Percentiles rank a stretch among this genome's conserved stretches.
phyloP scores from a whole-genome alignment of 23 tunicate genomes.

The Phallusia fumigata region DNA sequence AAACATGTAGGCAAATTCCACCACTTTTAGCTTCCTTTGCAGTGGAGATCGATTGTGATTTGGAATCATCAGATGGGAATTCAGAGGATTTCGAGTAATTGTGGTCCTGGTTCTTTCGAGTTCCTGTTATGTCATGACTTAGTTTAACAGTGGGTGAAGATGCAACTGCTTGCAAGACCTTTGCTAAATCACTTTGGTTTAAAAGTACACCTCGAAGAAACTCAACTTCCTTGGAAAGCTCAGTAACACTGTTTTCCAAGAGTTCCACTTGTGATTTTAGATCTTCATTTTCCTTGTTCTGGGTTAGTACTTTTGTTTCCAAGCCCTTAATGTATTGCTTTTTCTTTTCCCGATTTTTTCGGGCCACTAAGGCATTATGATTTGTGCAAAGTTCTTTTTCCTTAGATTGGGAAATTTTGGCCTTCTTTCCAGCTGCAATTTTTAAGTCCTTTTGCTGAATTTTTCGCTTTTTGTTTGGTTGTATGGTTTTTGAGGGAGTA shows the following conservation, averaged over 20 bases:
- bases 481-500: not conserved
- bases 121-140: not conserved
- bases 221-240: not conserved
- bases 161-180: not conserved
- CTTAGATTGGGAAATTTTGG: not conserved
- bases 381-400: not conserved
- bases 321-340: not conserved
- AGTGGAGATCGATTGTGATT: not conserved
- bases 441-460: no score
- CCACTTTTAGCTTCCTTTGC: not conserved
- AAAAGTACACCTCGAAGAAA: not conserved
- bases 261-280: not conserved
- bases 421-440: no score
- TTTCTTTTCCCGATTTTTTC: not conserved
- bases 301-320: not conserved
- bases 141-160: not conserved
- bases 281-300: not conserved
- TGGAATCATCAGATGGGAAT: not conserved
- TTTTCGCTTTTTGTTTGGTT: not conserved
- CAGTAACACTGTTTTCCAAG: not conserved
- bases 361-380: not conserved
- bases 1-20: not conserved
- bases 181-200: not conserved
- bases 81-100: not conserved
- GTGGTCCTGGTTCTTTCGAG: not conserved